A percentile compares a stretch with the other conserved stretches of the same genome.
Evolutionary conservation across 1,140 invertebrate species (phyloP).

Genomic region (Hydropsyche tenuis): DNA sequence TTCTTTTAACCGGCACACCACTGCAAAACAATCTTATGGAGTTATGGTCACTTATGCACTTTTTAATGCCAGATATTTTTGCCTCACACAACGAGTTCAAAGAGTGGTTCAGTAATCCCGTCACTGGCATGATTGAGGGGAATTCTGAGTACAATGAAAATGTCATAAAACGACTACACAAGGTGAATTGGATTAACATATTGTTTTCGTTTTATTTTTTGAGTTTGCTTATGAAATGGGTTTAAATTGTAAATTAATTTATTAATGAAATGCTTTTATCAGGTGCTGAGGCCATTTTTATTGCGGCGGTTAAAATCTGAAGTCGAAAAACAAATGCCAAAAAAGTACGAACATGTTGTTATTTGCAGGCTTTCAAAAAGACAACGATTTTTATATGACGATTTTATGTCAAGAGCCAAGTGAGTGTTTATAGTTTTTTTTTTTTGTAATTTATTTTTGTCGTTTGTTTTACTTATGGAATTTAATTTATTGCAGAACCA

Average conservation of each 20-base stretch:
- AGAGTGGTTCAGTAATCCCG: constrained; percentile 99
- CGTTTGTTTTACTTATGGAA: background rate
- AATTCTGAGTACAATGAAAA: constrained; percentile 93
- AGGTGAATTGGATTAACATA: constrained; percentile 72
- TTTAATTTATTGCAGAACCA: constrained; percentile 74
- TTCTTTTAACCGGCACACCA: constrained; percentile 97
- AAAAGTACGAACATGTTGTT: constrained; percentile 98
- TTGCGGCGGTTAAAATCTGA: constrained; percentile 94
- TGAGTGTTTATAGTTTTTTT: constrained; percentile 63
- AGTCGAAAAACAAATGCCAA: constrained; percentile 99
- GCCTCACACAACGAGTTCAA: constrained; percentile 96
- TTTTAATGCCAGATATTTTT: constrained; percentile 99
- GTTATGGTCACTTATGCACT: constrained; percentile 99
- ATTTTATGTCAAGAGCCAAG: constrained; percentile 98
- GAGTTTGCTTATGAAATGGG: too few species aligned
- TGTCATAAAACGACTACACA: constrained; percentile 94
- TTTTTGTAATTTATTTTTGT: background rate
- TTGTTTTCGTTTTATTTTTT: background rate
- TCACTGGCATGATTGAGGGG: constrained; percentile 98
- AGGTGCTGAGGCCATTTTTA: constrained; percentile 97
- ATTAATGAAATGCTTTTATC: too few species aligned
- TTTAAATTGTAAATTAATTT: constrained; percentile 4
- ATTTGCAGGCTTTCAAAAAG: constrained; percentile 96
- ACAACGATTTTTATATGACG: constrained; percentile 97
- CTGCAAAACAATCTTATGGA: constrained; percentile 99